phyloP scores from a whole-genome alignment of 2,888 invertebrate genomes.

The Dicyrtoma fusca region DNA sequence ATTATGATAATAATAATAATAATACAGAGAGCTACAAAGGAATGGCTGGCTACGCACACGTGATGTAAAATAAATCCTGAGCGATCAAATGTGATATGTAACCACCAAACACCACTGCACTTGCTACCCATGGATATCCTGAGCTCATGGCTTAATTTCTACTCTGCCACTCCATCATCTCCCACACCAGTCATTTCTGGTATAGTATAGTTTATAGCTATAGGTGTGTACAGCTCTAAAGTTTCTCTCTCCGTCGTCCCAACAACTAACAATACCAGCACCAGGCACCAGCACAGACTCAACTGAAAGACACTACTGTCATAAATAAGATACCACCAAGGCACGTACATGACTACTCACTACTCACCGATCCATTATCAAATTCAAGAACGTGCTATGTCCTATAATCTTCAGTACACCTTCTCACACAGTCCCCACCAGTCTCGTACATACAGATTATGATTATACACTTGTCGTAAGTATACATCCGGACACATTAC shows the following conservation, averaged over 20 bases:
- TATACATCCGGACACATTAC: background rate
- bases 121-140: background rate
- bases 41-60: background rate
- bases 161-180: no score
- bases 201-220: no score
- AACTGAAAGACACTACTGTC: background rate
- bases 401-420: background rate
- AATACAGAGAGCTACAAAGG: background rate
- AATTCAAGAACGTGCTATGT: constrained; percentile 12
- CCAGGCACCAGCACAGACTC: background rate
- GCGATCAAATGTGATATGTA: background rate
- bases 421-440: background rate
- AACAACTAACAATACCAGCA: no score
- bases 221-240: no score
- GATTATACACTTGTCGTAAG: no score
- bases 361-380: constrained; percentile 12
- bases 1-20: no score
- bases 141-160: background rate
- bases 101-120: no score
- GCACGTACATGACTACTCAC: constrained; percentile 1
- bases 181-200: no score
- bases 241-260: no score
- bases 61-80: constrained; percentile 5
- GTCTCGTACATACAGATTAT: background rate
- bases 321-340: constrained; percentile 16